These are phyloP conservation scores for Iguana delicatissima DNA, from an alignment of 2,797 vertebrate genomes.

Conservation along the genomic window DNA sequence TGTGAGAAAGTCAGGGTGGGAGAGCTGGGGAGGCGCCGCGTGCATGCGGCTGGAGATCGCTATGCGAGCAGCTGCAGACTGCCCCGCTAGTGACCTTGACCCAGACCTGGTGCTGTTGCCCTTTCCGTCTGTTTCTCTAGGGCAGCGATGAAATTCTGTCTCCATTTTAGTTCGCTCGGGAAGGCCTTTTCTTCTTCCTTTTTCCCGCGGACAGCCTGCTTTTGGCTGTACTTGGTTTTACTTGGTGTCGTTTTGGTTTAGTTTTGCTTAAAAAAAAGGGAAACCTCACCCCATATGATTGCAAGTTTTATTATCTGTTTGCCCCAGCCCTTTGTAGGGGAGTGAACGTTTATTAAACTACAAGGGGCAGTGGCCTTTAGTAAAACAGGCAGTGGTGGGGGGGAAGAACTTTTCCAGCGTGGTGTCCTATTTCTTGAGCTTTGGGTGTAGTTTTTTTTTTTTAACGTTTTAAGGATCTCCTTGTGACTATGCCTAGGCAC, in stretches of 20 bases:
- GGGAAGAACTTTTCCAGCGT: slow-evolving; percentile 34
- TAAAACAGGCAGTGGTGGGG: slow-evolving; percentile 28
- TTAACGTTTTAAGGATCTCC: slow-evolving; percentile 13
- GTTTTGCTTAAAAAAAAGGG: not conserved
- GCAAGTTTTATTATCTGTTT: slow-evolving; percentile 53
- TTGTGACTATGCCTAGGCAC: not conserved
- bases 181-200: slow-evolving; percentile 60
- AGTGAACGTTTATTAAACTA: slow-evolving; percentile 64
- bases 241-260: slow-evolving; percentile 33
- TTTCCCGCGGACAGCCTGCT: slow-evolving; percentile 29
- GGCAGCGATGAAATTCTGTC: slow-evolving; percentile 79
- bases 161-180: slow-evolving; percentile 82
- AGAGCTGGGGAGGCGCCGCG: slow-evolving; percentile 29
- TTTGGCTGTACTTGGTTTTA: slow-evolving; percentile 59
- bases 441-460: slow-evolving; percentile 42
- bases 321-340: slow-evolving; percentile 55
- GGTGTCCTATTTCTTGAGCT: slow-evolving; percentile 58
- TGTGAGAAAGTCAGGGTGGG: not conserved
- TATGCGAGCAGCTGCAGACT: slow-evolving; percentile 72
- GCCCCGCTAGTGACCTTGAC: slow-evolving; percentile 83
- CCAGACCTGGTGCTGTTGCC: slow-evolving; percentile 80
- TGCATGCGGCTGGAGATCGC: slow-evolving; percentile 37
- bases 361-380: slow-evolving; percentile 57
- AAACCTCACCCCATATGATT: slow-evolving; percentile 40
- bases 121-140: slow-evolving; percentile 75